Evolutionary conservation across 2,797 vertebrate genomes (phyloP).

Genomic region (Tragelaphus eurycerus): DNA sequence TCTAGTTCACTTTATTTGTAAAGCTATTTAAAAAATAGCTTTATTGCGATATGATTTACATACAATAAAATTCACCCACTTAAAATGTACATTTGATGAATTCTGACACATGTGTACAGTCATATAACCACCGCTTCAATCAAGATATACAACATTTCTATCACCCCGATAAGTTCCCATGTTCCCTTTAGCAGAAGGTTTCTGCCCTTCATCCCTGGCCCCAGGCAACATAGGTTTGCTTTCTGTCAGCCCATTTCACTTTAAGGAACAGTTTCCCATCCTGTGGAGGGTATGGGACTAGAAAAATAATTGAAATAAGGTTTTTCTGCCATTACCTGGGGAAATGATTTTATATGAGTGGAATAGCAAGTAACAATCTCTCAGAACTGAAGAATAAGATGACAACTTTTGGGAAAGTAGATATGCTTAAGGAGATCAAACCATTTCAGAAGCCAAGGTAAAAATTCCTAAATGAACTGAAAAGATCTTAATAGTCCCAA

Average conservation of each 20-base stretch:
- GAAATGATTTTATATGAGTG: not conserved
- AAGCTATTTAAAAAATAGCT: not conserved
- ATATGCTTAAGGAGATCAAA: not conserved
- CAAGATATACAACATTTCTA: not conserved
- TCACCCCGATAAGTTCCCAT: not conserved
- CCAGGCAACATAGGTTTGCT: not conserved
- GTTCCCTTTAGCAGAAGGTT: not conserved
- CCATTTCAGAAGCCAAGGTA: not conserved
- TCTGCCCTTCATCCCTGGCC: not conserved
- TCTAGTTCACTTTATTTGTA: not conserved
- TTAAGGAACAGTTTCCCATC: not conserved
- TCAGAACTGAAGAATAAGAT: not conserved
- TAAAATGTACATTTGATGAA: not conserved
- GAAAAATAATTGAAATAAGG: constrained; percentile 27
- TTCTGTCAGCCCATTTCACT: constrained; percentile 16
- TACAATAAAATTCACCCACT: not conserved
- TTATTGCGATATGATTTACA: not conserved
- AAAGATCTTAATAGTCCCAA: not conserved
- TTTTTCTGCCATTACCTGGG: not conserved
- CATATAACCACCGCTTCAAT: not conserved
- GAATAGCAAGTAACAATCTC: not conserved
- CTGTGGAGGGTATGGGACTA: not conserved
- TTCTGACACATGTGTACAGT: not conserved
- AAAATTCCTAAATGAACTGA: constrained; percentile 21
- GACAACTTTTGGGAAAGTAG: constrained; percentile 25